phyloP scores from a whole-genome alignment of 2,113 vertebrate species.

The Leiothrix lutea region DNA sequence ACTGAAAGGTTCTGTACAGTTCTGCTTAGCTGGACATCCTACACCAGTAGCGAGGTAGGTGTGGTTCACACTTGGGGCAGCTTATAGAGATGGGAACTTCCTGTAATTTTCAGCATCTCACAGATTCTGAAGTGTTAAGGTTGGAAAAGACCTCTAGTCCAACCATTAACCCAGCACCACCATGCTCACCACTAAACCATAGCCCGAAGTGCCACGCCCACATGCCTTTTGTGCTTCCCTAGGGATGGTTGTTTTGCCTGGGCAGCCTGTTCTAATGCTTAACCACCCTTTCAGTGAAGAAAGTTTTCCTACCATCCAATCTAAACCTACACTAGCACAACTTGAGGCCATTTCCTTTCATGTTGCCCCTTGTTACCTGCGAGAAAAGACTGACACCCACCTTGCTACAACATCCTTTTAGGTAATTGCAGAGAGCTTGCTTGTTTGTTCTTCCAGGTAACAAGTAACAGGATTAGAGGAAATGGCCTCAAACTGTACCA shows the following conservation, averaged over 20 bases:
- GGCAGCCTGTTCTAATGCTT: background rate
- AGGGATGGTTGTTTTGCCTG: background rate
- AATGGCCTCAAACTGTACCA: background rate
- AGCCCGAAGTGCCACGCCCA: background rate
- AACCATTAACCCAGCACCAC: background rate
- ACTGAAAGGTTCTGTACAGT: background rate
- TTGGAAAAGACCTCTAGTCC: background rate
- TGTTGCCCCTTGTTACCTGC: background rate
- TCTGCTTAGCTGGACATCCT: background rate
- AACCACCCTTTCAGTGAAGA: background rate
- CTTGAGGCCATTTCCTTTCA: background rate
- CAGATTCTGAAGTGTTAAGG: background rate
- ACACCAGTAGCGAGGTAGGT: background rate
- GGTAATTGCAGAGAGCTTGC: background rate
- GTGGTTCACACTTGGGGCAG: background rate
- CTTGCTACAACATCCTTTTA: background rate
- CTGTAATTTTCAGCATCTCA: background rate
- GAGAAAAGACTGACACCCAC: background rate
- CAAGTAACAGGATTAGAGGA: background rate
- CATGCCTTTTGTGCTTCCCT: background rate
- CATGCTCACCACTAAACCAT: background rate
- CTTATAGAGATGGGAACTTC: background rate
- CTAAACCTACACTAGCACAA: background rate
- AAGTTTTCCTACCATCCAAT: background rate
- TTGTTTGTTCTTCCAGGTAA: background rate